Evolutionary conservation across 2,888 invertebrate genomes (phyloP).

Genomic region (Adelognathus sp.): DNA sequence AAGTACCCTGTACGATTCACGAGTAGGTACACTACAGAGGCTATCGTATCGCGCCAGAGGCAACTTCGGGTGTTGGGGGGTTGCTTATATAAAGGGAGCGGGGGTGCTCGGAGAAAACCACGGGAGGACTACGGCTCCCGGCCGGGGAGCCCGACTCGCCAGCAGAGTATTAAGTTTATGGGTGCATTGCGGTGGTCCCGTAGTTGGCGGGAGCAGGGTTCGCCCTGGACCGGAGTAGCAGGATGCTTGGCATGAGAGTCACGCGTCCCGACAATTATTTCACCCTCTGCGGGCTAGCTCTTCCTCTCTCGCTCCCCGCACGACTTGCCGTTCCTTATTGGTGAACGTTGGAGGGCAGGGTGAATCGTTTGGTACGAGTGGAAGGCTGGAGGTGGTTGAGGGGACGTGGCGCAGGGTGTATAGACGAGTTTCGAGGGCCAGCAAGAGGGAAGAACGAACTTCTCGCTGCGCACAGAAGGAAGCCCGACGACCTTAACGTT

Average conservation of each 20-base stretch:
- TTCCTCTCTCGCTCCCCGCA: constrained; percentile 40
- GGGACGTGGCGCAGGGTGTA: neutral
- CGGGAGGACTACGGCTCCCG: constrained; percentile 35
- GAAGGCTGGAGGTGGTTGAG: constrained; percentile 1
- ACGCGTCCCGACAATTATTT: constrained; percentile 79
- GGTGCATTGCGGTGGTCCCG: constrained; percentile 77
- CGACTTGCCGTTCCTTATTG: constrained; percentile 63
- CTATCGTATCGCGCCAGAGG: constrained; percentile 67
- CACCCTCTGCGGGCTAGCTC: constrained; percentile 71
- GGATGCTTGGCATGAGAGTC: constrained; percentile 76
- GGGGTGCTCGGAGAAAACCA: constrained; percentile 44
- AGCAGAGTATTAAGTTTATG: constrained; percentile 74
- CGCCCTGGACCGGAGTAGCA: constrained; percentile 65
- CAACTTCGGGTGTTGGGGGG: constrained; percentile 47
- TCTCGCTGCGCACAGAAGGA: constrained; percentile 34
- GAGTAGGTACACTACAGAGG: constrained; percentile 25
- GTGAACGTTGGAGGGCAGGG: constrained; percentile 55
- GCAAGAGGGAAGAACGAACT: constrained; percentile 14
- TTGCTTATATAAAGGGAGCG: constrained; percentile 20
- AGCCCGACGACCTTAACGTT: constrained; percentile 63
- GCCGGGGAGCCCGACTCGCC: constrained; percentile 37
- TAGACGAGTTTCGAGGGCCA: constrained; percentile 2
- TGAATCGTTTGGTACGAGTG: neutral
- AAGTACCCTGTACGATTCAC: constrained; percentile 58
- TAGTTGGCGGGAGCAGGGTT: constrained; percentile 62